phyloP scores from a whole-genome alignment of 2,888 invertebrate genomes.

The Cheilosia variabilis region DNA sequence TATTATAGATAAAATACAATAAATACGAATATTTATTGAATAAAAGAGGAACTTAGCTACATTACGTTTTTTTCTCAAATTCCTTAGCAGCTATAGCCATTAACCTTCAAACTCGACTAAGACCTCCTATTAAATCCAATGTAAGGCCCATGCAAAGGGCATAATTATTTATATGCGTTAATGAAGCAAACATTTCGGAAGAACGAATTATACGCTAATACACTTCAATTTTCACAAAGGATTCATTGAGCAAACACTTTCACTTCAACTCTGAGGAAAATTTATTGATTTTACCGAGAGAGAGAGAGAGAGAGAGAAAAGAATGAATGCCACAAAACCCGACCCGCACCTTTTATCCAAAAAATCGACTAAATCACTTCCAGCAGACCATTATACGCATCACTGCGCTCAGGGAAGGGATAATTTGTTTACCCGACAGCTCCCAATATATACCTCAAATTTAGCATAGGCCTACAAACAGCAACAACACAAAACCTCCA shows the following conservation, averaged over 20 bases:
- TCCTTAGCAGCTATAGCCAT: no score
- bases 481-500: background rate
- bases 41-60: no score
- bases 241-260: background rate
- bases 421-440: conserved; percentile 31
- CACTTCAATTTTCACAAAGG: conserved; percentile 12
- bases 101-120: no score
- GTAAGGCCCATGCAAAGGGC: no score
- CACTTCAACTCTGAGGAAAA: background rate
- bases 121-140: no score
- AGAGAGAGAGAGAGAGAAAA: conserved; percentile 1
- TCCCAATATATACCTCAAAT: conserved; percentile 20
- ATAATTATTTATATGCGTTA: no score
- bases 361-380: conserved; percentile 55
- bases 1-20: no score
- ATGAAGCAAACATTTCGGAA: background rate
- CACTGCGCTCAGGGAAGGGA: conserved; percentile 35
- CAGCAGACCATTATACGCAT: conserved; percentile 35
- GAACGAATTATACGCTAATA: no score
- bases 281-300: conserved; percentile 31
- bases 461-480: conserved; percentile 22
- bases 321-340: background rate
- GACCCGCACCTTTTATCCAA: conserved; percentile 39
- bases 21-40: no score
- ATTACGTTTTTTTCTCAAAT: no score